Evolutionary conservation across 2,888 invertebrate genomes (phyloP).

Genomic region (Andrena chrysosceles): DNA sequence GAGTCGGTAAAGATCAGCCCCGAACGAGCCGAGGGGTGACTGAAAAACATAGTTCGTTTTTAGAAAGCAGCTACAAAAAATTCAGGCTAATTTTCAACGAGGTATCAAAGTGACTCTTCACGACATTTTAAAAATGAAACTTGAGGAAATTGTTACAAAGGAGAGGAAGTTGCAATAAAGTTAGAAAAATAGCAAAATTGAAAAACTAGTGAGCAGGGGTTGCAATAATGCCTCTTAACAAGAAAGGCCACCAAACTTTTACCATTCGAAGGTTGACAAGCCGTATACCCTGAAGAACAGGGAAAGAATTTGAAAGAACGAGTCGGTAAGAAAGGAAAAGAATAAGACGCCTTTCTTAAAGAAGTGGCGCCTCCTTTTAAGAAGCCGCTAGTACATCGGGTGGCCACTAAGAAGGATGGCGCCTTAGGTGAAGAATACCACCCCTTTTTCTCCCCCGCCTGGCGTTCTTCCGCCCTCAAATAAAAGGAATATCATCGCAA

Average conservation of each 20-base stretch:
- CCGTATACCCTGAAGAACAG: background rate
- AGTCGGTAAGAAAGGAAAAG: conserved; percentile 84
- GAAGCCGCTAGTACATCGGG: conserved; percentile 72
- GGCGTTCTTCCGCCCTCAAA: background rate
- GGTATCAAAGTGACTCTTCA: no score
- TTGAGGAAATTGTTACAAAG: background rate
- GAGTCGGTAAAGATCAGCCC: conserved; percentile 79
- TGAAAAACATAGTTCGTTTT: conserved; percentile 1
- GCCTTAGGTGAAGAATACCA: conserved; percentile 62
- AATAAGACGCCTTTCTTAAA: conserved; percentile 82
- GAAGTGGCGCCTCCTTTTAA: conserved; percentile 82
- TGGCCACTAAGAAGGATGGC: conserved; percentile 76
- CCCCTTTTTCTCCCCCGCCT: background rate
- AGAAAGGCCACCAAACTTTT: background rate
- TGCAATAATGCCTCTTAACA: background rate
- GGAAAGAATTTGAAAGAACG: conserved; percentile 34
- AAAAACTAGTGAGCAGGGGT: background rate
- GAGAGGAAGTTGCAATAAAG: background rate
- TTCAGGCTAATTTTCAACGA: background rate
- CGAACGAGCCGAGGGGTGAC: background rate
- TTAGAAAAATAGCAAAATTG: background rate
- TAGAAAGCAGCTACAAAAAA: background rate
- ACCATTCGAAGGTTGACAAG: conserved; percentile 28
- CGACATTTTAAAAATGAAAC: background rate
- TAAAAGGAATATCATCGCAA: background rate